Percentiles rank a stretch among this genome's conserved stretches.
These are phyloP conservation scores for Sinopyrophorus schimmeli DNA, from an alignment of 2,888 invertebrate genomes.

Conservation along the genomic window DNA sequence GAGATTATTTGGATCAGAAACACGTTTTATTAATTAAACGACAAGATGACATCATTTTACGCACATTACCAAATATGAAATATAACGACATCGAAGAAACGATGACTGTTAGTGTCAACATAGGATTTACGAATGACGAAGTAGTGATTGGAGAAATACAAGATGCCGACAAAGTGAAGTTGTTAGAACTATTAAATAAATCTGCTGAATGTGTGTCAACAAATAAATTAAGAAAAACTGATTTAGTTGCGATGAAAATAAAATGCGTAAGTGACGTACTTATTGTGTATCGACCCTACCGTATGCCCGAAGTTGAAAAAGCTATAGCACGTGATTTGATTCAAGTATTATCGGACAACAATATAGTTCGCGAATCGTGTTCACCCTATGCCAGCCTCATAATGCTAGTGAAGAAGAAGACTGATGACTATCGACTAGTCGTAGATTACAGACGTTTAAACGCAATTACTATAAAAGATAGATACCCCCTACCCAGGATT, in stretches of 20 bases:
- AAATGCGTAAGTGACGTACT: conserved; percentile 4
- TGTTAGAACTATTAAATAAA: not conserved
- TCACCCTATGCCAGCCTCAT: conserved; percentile 37
- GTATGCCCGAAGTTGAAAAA: conserved; percentile 12
- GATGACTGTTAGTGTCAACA: not conserved
- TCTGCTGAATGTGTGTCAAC: conserved; percentile 7
- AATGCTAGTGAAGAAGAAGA: conserved; percentile 33
- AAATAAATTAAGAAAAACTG: conserved; percentile 10
- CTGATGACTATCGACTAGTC: conserved; percentile 32
- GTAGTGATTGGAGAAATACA: not conserved
- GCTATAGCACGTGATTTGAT: conserved; percentile 36
- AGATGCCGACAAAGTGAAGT: not conserved
- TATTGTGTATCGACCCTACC: conserved; percentile 12
- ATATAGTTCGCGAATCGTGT: conserved; percentile 31
- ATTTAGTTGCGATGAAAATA: conserved; percentile 6
- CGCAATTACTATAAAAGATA: conserved; percentile 36
- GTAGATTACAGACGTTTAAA: conserved; percentile 40
- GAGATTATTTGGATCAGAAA: conserved; percentile 10
- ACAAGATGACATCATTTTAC: not conserved
- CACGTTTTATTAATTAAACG: conserved; percentile 5
- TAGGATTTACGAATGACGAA: not conserved
- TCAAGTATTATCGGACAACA: conserved; percentile 24
- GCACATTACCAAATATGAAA: conserved; percentile 3
- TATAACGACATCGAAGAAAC: too few relatives aligned
- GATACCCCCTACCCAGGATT: conserved; percentile 41